Percentiles rank a stretch among this genome's conserved stretches.
These are phyloP conservation scores for Phenacoccus solenopsis DNA, from an alignment of 1,140 invertebrate species.

Conservation along the genomic window DNA sequence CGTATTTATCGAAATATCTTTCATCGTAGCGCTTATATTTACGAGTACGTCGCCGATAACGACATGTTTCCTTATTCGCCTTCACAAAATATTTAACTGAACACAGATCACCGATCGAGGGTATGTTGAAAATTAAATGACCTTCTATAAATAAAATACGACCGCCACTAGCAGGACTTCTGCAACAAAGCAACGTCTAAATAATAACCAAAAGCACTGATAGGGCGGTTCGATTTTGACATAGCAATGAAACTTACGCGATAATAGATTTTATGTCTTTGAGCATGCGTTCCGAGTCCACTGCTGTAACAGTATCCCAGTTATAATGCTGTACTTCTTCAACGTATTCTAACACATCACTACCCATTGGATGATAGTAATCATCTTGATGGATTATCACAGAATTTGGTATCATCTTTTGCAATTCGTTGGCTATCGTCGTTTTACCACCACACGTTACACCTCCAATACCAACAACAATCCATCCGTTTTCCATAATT, in stretches of 20 bases:
- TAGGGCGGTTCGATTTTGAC: not conserved
- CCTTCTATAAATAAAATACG: not conserved
- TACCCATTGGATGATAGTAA: conserved; percentile 57
- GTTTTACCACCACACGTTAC: conserved; percentile 71
- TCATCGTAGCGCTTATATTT: not conserved
- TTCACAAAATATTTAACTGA: not conserved
- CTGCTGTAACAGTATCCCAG: conserved; percentile 56
- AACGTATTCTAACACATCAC: conserved; percentile 49
- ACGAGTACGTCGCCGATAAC: not conserved
- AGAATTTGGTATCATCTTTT: conserved; percentile 39
- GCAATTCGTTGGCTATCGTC: conserved; percentile 46
- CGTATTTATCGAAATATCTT: not conserved
- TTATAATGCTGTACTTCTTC: conserved; percentile 57
- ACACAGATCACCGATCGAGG: not conserved
- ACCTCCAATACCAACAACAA: conserved; percentile 59
- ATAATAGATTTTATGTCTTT: conserved; percentile 38
- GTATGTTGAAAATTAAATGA: not conserved
- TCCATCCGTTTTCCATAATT: conserved; percentile 39
- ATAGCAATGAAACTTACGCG: not conserved
- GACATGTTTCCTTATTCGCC: not conserved
- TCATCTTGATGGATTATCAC: conserved; percentile 57
- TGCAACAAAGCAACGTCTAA: not conserved
- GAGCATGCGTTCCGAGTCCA: conserved; percentile 62
- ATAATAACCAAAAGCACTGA: not conserved
- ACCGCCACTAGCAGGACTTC: not conserved